A percentile compares a stretch with the other conserved stretches of the same genome.
Conservation (phyloP, 2,888 invertebrate genomes). For the Busseola fusca region DNA sequence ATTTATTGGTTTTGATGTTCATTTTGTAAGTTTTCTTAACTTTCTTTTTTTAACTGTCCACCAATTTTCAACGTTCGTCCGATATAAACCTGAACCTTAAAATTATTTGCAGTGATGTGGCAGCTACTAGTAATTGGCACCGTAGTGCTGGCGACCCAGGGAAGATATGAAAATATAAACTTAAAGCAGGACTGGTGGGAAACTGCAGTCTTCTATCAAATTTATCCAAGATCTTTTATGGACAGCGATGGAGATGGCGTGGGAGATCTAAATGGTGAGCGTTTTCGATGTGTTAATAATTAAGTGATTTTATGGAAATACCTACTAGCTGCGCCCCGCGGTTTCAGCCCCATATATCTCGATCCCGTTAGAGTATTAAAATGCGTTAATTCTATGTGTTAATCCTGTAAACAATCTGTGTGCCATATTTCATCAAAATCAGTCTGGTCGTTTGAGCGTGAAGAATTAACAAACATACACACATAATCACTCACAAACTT, state of each 20-base stretch:
- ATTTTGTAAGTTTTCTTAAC: background rate
- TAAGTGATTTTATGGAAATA: background rate
- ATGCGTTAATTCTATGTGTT: no score
- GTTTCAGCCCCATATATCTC: no score
- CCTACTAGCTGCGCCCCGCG: no score
- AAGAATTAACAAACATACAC: no score
- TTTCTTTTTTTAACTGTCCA: no score
- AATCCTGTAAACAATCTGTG: no score
- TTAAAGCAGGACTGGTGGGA: conserved; percentile 92
- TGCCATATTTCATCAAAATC: no score
- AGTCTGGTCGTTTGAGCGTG: no score
- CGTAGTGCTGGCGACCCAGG: conserved; percentile 59
- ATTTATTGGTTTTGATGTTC: background rate
- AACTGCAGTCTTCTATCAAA: conserved; percentile 92
- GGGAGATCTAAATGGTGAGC: conserved; percentile 88
- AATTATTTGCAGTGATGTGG: conserved; percentile 71
- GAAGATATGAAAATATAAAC: conserved; percentile 72
- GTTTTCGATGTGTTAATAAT: conserved; percentile 28
- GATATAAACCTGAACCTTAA: background rate
- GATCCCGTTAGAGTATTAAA: no score
- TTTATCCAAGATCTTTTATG: conserved; percentile 93
- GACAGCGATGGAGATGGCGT: conserved; percentile 94
- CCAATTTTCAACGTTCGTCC: background rate
- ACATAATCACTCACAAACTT: no score
- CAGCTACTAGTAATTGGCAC: conserved; percentile 63